Evolutionary conservation across 2,888 invertebrate genomes (phyloP).

Genomic region (Drosophila siamana): DNA sequence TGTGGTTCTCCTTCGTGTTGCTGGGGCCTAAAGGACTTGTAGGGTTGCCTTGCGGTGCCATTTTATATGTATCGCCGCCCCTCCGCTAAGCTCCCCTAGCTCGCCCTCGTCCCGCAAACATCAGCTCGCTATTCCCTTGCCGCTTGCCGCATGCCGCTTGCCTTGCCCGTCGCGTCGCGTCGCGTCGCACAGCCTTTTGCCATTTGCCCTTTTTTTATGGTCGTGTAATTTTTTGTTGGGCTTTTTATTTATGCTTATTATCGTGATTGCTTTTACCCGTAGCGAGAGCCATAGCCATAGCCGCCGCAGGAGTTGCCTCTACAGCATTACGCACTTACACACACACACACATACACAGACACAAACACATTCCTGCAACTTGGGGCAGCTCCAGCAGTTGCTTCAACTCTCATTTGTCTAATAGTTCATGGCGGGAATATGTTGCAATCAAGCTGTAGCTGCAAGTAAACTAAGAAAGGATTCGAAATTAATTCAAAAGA

Average conservation of each 20-base stretch:
- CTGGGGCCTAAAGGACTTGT: slow-evolving; percentile 36
- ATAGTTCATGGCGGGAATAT: no score
- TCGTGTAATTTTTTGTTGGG: slow-evolving; percentile 73
- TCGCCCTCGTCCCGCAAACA: no score
- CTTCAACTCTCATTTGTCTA: background rate
- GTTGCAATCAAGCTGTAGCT: no score
- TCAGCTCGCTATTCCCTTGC: background rate
- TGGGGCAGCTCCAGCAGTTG: slow-evolving; percentile 1
- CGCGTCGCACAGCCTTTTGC: slow-evolving; percentile 22
- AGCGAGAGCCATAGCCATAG: slow-evolving; percentile 30
- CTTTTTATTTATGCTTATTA: slow-evolving; percentile 78
- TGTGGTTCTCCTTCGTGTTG: slow-evolving; percentile 7
- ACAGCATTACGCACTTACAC: slow-evolving; percentile 44
- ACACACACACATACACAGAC: slow-evolving; percentile 29
- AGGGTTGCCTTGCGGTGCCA: slow-evolving; percentile 54
- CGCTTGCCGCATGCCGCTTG: background rate
- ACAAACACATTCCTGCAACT: slow-evolving; percentile 14
- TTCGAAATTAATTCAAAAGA: no score
- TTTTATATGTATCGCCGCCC: slow-evolving; percentile 36
- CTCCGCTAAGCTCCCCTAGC: background rate
- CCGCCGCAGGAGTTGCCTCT: slow-evolving; percentile 32
- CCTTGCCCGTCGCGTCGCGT: background rate
- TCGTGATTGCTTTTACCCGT: slow-evolving; percentile 72
- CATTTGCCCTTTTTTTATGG: slow-evolving; percentile 72
- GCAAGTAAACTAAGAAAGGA: no score